Evolutionary conservation across 2,888 invertebrate species (phyloP).

Genomic region (Kuschelorhynchus macadamiae): DNA sequence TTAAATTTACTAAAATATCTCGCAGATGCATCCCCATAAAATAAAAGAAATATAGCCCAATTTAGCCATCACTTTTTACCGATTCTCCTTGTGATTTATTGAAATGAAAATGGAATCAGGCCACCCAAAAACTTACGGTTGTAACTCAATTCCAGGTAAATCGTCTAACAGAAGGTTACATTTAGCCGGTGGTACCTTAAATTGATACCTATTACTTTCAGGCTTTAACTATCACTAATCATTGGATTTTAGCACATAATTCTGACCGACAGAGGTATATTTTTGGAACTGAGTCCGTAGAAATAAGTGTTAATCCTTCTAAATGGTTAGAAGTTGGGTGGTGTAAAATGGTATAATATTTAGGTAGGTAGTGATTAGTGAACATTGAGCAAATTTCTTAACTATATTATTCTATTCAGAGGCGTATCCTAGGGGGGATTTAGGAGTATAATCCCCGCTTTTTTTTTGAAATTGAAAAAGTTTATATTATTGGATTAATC

Average conservation of each 20-base stretch:
- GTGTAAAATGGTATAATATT: too few species aligned
- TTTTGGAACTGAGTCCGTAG: not conserved
- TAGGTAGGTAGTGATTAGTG: too few species aligned
- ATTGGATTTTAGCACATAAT: constrained; percentile 3
- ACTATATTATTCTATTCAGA: too few species aligned
- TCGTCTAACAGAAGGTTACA: constrained; percentile 19
- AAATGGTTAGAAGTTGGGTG: too few species aligned
- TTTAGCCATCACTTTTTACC: constrained; percentile 41
- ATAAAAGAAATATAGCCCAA: constrained; percentile 44
- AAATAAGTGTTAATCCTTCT: constrained; percentile 7
- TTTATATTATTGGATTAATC: too few species aligned
- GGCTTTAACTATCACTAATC: constrained; percentile 24
- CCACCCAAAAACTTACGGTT: constrained; percentile 41
- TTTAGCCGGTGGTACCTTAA: constrained; percentile 9
- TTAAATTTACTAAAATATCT: constrained; percentile 4
- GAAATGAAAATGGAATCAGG: constrained; percentile 39
- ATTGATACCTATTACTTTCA: constrained; percentile 25
- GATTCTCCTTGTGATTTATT: constrained; percentile 39
- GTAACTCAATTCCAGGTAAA: constrained; percentile 47
- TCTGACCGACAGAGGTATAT: constrained; percentile 4
- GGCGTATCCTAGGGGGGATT: too few species aligned
- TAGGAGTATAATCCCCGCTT: too few species aligned
- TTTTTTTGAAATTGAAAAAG: too few species aligned
- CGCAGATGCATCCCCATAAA: constrained; percentile 30
- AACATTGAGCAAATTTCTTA: too few species aligned